Conservation (phyloP, 2,888 invertebrate species). For the Sipunculus nudus region DNA sequence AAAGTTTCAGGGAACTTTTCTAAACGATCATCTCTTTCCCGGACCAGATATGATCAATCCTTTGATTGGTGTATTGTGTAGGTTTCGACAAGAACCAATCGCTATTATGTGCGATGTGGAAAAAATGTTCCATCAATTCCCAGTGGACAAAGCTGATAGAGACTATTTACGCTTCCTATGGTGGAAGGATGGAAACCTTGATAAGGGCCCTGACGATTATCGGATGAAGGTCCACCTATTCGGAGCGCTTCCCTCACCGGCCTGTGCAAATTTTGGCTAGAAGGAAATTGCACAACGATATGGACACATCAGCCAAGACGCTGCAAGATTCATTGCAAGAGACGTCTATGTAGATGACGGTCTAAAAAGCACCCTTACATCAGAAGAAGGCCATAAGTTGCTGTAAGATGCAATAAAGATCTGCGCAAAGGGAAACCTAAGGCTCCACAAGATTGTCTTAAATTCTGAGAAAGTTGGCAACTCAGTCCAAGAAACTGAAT, state of each 20-base stretch:
- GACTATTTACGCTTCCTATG: constrained; percentile 26
- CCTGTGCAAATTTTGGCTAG: constrained; percentile 19
- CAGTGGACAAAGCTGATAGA: constrained; percentile 12
- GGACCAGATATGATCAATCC: constrained; percentile 29
- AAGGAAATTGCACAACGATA: too few relatives aligned
- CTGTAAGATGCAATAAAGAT: constrained; percentile 8
- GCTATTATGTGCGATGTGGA: constrained; percentile 32
- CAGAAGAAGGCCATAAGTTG: constrained; percentile 11
- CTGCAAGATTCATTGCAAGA: too few relatives aligned
- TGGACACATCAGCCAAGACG: constrained; percentile 11
- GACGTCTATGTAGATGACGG: too few relatives aligned
- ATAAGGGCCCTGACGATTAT: constrained; percentile 1
- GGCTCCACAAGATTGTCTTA: constrained; percentile 34
- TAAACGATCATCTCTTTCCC: constrained; percentile 25
- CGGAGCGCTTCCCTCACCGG: constrained; percentile 12
- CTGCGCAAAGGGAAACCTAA: constrained; percentile 25
- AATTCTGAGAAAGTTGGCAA: constrained; percentile 29
- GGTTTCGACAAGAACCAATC: constrained; percentile 24
- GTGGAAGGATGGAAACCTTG: constrained; percentile 18
- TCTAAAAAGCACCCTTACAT: too few relatives aligned
- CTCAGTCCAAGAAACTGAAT: constrained; percentile 24
- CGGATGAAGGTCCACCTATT: constrained; percentile 18
- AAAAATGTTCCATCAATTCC: constrained; percentile 30
- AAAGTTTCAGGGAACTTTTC: constrained; percentile 13
- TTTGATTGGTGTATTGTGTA: constrained; percentile 18